Evolutionary conservation across 2,113 vertebrate genomes (phyloP).

Genomic region (Rhinichthys klamathensis): DNA sequence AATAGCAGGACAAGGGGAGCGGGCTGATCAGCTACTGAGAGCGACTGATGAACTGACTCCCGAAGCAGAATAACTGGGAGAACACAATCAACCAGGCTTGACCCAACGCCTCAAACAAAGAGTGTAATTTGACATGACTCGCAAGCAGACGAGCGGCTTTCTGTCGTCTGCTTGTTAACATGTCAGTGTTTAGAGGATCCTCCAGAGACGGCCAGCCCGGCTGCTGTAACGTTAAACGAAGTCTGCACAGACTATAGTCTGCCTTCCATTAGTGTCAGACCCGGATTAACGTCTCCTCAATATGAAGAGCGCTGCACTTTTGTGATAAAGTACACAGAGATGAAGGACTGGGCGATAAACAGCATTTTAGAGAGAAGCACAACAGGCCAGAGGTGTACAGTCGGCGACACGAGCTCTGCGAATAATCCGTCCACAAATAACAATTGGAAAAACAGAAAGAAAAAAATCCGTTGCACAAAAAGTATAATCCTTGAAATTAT

Average conservation of each 20-base stretch:
- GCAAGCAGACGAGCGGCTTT: constrained; percentile 16
- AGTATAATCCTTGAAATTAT: neutral
- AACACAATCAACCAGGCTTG: constrained; percentile 37
- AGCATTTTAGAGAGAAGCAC: constrained; percentile 1
- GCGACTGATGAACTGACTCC: neutral
- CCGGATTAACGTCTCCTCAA: neutral
- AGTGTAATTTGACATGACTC: constrained; percentile 33
- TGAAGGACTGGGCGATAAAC: neutral
- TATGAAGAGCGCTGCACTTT: neutral
- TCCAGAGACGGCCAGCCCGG: neutral
- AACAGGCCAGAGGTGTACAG: neutral
- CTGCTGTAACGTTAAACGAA: too few relatives aligned
- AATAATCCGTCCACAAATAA: neutral
- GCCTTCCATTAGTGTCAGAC: neutral
- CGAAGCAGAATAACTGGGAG: neutral
- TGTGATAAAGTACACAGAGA: neutral
- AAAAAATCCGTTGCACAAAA: neutral
- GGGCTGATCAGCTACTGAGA: neutral
- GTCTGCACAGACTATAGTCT: neutral
- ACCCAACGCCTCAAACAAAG: constrained; percentile 32
- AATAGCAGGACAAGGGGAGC: constrained; percentile 41
- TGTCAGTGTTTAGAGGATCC: neutral
- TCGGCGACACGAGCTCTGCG: neutral
- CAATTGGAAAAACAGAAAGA: neutral
- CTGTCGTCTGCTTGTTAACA: constrained; percentile 10